Percentiles rank a stretch among this genome's conserved stretches.
Evolutionary conservation across 1,140 invertebrate species (phyloP).

Genomic region (Ladona fulva): DNA sequence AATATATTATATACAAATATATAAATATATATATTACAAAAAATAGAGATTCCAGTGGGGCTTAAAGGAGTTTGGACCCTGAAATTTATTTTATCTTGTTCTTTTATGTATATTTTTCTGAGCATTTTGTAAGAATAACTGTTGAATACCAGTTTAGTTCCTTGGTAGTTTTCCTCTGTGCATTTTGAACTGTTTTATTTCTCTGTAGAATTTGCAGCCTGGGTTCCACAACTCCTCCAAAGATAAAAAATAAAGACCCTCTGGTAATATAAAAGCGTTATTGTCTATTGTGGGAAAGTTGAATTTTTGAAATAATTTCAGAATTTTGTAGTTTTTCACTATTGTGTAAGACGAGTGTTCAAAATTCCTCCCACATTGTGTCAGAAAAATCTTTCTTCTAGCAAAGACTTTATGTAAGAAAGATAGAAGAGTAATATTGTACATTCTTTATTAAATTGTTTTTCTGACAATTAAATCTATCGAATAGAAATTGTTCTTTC

Average conservation of each 20-base stretch:
- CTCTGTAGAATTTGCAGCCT: background rate
- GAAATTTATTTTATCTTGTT: background rate
- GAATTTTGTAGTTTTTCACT: constrained; percentile 7
- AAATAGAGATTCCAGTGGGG: background rate
- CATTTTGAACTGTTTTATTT: background rate
- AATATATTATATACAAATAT: constrained; percentile 5
- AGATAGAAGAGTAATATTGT: background rate
- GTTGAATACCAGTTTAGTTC: background rate
- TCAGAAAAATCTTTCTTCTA: background rate
- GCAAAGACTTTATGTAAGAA: background rate
- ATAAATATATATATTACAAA: background rate
- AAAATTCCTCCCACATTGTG: background rate
- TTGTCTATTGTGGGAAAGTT: background rate
- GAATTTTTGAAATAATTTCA: background rate
- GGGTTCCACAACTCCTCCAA: background rate
- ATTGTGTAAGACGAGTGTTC: background rate
- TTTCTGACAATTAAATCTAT: constrained; percentile 8
- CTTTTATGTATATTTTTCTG: background rate
- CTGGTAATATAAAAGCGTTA: background rate
- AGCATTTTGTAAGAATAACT: background rate
- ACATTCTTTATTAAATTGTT: constrained; percentile 4
- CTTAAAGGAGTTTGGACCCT: constrained; percentile 1
- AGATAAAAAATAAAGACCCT: background rate
- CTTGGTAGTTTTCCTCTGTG: background rate
- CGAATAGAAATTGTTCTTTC: background rate